Base-by-base conservation (phyloP, 2,797 vertebrate species). In the Serranus cabrilla region DNA sequence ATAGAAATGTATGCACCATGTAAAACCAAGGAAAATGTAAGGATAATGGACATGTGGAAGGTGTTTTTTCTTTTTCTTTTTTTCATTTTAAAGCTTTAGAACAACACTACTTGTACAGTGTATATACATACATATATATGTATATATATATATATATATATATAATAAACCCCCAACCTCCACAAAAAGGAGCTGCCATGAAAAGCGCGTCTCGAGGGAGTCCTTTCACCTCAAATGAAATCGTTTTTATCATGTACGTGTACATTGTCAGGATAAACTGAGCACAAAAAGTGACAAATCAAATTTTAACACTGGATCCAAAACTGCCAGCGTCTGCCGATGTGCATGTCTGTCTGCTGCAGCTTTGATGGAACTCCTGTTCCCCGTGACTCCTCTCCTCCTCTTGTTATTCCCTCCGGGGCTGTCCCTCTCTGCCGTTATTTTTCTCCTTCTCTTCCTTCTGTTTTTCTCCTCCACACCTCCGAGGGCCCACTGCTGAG, bases 401-500 rank as follows among this genome's bases (percentile, higher is more conserved):
- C 20, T 60, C 21, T 51, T 80, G 21, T 54, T 43, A 62, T 65
- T 82, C 78, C 75, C 71, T 5, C n/a, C 0, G 4, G 77, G 50
- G 82, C 54, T 56, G 40, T 8, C 46, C 23, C 25, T 43, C 66
- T 73, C 77, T 57, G 58, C 45, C 18, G 12, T 65, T 56, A 49
- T 47, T 76, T 70, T 55, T 76, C 73, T 83, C 76, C 52, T 56
- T 52, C 31, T 68, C 34, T 61, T 72, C 68, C 52, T 61, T 63
- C 56, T 76, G 49, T 73, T 73, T 71, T 68, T 57, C 71, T 80
- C 81, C 69, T 74, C 49, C 64, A 34, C 61, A 83, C 71, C 79
- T 85, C 64, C 0, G 7, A 78, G 65, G 74, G 37, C 64, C 66
- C 7, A 81, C 88, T 71, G 86, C 86, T 79, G 90, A 76, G 87